phyloP scores from a whole-genome alignment of 2,888 invertebrate genomes.

The Platycnemis pennipes region DNA sequence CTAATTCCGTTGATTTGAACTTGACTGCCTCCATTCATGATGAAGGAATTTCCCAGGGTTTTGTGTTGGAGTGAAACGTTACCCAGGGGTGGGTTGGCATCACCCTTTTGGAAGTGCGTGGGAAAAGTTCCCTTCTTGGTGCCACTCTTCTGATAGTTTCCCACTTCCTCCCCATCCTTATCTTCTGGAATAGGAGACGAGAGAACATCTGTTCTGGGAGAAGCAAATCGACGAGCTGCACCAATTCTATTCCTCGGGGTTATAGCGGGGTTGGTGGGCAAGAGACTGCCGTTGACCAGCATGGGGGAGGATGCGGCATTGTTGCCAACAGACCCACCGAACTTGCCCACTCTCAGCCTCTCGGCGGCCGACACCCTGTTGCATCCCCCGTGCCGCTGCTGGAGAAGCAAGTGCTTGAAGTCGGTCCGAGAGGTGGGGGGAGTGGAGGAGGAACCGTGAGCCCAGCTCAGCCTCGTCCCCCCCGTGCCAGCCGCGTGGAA shows the following conservation, averaged over 20 bases:
- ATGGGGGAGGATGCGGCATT: neutral
- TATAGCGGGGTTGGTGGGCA: conserved; percentile 82
- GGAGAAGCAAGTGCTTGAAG: conserved; percentile 90
- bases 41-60: neutral
- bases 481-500: conserved; percentile 76
- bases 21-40: conserved; percentile 69
- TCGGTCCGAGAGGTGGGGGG: conserved; percentile 90
- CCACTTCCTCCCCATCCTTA: conserved; percentile 87
- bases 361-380: conserved; percentile 89
- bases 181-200: conserved; percentile 93
- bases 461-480: conserved; percentile 78
- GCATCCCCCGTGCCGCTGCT: conserved; percentile 85
- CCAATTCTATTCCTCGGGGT: conserved; percentile 82
- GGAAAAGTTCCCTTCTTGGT: neutral
- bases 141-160: neutral
- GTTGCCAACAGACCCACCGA: conserved; percentile 28
- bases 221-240: conserved; percentile 87
- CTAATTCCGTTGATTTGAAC: neutral
- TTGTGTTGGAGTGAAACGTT: neutral
- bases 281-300: conserved; percentile 71
- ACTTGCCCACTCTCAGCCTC: conserved; percentile 83
- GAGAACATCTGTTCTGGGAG: conserved; percentile 90
- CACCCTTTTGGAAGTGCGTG: conserved; percentile 15
- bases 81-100: neutral
- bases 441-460: conserved; percentile 75